Evolutionary conservation across 1,140 invertebrate species (phyloP).

Genomic region (Drosophila nigrodunni): DNA sequence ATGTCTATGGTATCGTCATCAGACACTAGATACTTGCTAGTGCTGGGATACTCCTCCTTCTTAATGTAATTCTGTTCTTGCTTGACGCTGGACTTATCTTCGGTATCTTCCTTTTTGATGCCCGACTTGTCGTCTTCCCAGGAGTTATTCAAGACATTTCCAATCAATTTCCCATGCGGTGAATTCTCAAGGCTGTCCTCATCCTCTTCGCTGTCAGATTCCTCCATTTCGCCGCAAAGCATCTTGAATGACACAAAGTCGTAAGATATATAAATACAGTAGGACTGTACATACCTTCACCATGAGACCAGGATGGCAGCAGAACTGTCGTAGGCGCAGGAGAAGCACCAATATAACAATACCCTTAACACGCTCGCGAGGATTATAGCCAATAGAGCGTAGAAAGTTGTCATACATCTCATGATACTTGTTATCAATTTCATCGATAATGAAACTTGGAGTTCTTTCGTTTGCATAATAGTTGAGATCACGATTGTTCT

Average conservation of each 20-base stretch:
- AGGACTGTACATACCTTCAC: conserved; percentile 34
- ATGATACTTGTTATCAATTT: conserved; percentile 21
- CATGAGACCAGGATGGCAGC: conserved; percentile 60
- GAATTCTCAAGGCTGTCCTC: neutral
- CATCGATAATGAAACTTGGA: conserved; percentile 37
- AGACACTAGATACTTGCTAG: neutral
- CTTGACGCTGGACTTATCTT: neutral
- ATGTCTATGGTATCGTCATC: neutral
- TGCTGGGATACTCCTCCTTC: too few species aligned
- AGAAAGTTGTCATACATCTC: conserved; percentile 49
- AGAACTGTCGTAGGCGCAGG: conserved; percentile 62
- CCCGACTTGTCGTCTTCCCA: neutral
- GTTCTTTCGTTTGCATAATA: conserved; percentile 30
- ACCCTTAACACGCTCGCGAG: conserved; percentile 31
- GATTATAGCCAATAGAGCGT: conserved; percentile 47
- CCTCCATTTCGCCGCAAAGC: conserved; percentile 24
- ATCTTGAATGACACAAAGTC: conserved; percentile 21
- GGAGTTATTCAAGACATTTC: neutral
- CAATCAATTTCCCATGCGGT: neutral
- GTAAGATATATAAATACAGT: neutral
- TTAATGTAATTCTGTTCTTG: neutral
- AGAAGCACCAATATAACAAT: conserved; percentile 58
- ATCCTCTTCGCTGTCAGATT: neutral
- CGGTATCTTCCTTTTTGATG: neutral
- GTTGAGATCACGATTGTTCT: conserved; percentile 48